These are phyloP conservation scores for Congeria kusceri DNA, from an alignment of 2,888 invertebrate genomes.

Conservation along the genomic window DNA sequence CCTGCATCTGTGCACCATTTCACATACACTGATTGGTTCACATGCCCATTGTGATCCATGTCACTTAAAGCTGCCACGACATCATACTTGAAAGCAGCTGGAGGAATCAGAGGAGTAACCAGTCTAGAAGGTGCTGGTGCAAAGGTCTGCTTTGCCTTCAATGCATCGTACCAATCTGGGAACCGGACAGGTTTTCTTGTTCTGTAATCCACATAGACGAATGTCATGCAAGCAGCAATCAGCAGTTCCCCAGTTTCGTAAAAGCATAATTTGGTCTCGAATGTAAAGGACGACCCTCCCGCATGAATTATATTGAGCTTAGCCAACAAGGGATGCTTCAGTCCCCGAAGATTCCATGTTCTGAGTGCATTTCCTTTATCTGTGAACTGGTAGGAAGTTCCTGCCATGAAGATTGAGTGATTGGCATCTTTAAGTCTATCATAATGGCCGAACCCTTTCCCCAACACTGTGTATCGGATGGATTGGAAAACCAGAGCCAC, in stretches of 20 bases:
- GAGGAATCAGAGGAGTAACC: constrained; percentile 35
- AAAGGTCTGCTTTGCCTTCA: constrained; percentile 16
- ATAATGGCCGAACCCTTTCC: constrained; percentile 48
- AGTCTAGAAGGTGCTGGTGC: constrained; percentile 40
- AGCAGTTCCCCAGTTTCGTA: constrained; percentile 32
- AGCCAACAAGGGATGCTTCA: constrained; percentile 43
- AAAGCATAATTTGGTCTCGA: constrained; percentile 29
- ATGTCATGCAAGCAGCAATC: constrained; percentile 37
- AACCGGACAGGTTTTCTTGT: constrained; percentile 50
- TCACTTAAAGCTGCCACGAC: constrained; percentile 44
- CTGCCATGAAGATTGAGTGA: constrained; percentile 62
- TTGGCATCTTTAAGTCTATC: constrained; percentile 46
- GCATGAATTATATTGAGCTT: constrained; percentile 41
- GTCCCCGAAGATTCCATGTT: constrained; percentile 49
- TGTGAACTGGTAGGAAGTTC: constrained; percentile 43
- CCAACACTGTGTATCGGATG: constrained; percentile 49
- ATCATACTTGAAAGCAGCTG: constrained; percentile 33
- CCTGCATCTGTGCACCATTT: constrained; percentile 64
- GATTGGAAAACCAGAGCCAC: constrained; percentile 57
- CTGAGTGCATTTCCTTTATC: constrained; percentile 28
- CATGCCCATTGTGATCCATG: constrained; percentile 60
- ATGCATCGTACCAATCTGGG: constrained; percentile 49
- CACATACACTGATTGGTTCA: constrained; percentile 59
- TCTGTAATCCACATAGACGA: constrained; percentile 59
- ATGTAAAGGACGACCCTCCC: constrained; percentile 54